phyloP scores from a whole-genome alignment of 2,113 vertebrate species.

The Maccullochella peelii region DNA sequence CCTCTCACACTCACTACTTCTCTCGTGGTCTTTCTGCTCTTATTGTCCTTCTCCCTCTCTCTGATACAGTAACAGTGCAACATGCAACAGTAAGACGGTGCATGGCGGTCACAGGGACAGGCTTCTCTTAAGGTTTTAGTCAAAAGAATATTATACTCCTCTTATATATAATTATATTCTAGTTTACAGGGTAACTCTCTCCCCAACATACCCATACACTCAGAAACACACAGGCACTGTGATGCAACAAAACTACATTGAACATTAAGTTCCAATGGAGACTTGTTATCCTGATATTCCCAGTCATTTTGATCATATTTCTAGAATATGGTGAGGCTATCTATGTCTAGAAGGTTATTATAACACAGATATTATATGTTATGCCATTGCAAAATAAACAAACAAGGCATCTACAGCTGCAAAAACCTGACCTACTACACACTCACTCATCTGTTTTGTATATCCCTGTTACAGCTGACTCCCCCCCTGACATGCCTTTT shows the following conservation, averaged over 20 bases:
- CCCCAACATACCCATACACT: neutral
- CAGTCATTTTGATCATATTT: neutral
- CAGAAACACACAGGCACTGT: neutral
- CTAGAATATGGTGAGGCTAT: neutral
- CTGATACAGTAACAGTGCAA: conserved; percentile 28
- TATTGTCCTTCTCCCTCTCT: neutral
- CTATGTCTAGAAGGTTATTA: neutral
- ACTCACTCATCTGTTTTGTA: conserved; percentile 18
- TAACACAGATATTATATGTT: neutral
- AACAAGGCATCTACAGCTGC: conserved; percentile 26
- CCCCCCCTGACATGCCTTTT: neutral
- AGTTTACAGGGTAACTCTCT: neutral
- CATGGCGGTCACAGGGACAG: neutral
- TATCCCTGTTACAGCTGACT: conserved; percentile 21
- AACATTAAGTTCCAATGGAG: neutral
- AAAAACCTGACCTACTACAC: conserved; percentile 22
- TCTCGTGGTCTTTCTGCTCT: conserved; percentile 8
- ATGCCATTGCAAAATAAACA: neutral
- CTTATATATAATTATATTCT: neutral
- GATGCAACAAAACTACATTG: neutral
- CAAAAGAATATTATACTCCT: neutral
- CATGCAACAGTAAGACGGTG: conserved; percentile 15
- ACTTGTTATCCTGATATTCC: neutral
- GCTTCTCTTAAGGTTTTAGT: neutral
- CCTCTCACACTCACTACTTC: conserved; percentile 29